These are phyloP conservation scores for Philereme transversata DNA, from an alignment of 2,888 invertebrate genomes.

Conservation along the genomic window DNA sequence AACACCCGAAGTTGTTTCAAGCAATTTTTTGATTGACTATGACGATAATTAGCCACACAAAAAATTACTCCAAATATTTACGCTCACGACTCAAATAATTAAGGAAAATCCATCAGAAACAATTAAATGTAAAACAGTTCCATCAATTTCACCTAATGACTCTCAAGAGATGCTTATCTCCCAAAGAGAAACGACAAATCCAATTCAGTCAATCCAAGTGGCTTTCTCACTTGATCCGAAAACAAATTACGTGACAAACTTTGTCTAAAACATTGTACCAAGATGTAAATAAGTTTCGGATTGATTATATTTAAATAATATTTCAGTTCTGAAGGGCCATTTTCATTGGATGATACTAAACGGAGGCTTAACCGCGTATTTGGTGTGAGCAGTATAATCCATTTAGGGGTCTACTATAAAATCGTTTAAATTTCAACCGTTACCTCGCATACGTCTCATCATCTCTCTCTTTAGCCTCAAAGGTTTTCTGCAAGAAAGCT, in stretches of 20 bases:
- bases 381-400: too few species aligned
- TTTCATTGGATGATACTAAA: too few species aligned
- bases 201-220: constrained; percentile 38
- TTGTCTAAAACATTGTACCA: constrained; percentile 39
- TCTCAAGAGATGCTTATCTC: constrained; percentile 19
- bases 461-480: too few species aligned
- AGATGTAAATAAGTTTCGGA: constrained; percentile 28
- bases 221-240: constrained; percentile 42
- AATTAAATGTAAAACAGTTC: constrained; percentile 26
- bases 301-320: constrained; percentile 43
- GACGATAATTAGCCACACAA: background rate
- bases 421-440: too few species aligned
- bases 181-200: constrained; percentile 31
- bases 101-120: constrained; percentile 16
- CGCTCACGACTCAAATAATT: constrained; percentile 15
- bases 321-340: background rate
- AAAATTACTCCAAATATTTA: background rate
- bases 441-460: too few species aligned
- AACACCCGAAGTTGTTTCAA: too few species aligned
- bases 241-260: constrained; percentile 45
- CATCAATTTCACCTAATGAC: constrained; percentile 20
- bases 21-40: too few species aligned
- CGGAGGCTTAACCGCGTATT: too few species aligned
- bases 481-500: too few species aligned
- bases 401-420: too few species aligned